These are phyloP conservation scores for Alethe diademata DNA, from an alignment of 2,113 vertebrate species.

Conservation along the genomic window DNA sequence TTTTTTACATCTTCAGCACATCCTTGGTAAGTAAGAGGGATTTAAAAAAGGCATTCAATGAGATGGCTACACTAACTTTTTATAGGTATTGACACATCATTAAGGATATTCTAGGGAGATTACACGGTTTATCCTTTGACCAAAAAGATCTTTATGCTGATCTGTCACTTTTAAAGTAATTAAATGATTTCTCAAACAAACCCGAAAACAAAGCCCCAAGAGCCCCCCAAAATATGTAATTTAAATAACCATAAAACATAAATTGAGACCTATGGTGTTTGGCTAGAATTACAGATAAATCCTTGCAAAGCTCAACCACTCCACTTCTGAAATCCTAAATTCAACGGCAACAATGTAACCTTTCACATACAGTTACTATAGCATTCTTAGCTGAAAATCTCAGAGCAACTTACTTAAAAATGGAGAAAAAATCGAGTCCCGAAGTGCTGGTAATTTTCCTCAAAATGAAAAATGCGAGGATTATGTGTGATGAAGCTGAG, in stretches of 20 bases:
- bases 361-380: background rate
- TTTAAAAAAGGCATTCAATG: background rate
- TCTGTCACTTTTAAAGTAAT: background rate
- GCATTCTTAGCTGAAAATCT: background rate
- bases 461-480: background rate
- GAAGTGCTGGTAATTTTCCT: background rate
- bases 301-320: background rate
- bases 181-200: background rate
- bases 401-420: background rate
- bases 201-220: background rate
- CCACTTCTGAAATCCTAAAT: background rate
- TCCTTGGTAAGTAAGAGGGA: background rate
- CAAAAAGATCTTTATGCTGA: background rate
- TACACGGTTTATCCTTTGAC: background rate
- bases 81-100: background rate
- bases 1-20: constrained; percentile 4
- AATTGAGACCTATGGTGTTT: background rate
- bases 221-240: background rate
- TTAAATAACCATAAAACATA: background rate
- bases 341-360: background rate
- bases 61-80: background rate
- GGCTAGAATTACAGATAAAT: constrained; percentile 3
- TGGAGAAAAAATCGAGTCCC: background rate
- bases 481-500: background rate
- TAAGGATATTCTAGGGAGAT: background rate